Evolutionary conservation across 1,140 invertebrate genomes (phyloP), one percentile per base, ranked within the genome.

Genomic region (Capitella teleta): DNA sequence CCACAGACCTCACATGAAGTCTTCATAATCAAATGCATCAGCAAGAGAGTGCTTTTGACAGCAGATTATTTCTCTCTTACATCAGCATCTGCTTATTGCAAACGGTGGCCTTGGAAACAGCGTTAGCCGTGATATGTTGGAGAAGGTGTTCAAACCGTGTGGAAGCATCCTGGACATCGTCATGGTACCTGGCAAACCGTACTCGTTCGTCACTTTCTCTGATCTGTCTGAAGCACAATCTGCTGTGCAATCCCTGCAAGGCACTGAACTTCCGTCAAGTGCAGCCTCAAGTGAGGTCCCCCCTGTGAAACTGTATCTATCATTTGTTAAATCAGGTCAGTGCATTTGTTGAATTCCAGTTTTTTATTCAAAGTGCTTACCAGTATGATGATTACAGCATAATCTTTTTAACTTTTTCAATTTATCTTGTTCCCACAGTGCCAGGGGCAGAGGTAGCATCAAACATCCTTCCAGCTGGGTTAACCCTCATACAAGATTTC

Each of bases 41-140:
- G n/a, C n/a, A n/a, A n/a, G n/a, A n/a, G n/a, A n/a, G n/a, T n/a
- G n/a, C 25, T 12, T 10, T 40, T 40, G 38, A 14, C 25, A 40
- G 14, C 10, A 8, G 38, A 18, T 24, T 21, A 21, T 3, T 40
- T 40, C 5, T 5, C 19, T 40, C 5, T 16, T 10, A 10, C 28
- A 26, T 10, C 42, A 81, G 79, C 69, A 70, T 56, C 10, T 83
- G 28, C 74, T 79, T 54, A 74, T 86, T 16, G 81, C 80, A 53
- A 89, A 89, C 75, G 81, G 79, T 14, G 86, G 86, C 19, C 69
- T 87, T 25, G 79, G 78, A 8, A 85, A 81, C 64, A 82, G 82
- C 43, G 69, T 85, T 19, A 73, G 77, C 10, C 75, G 80, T 60
- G 79, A 82, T 63, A 67, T 72, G 24, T 57, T 89, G 1, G 60